phyloP scores from a whole-genome alignment of 2,888 invertebrate species.

The Zhengitettix transpicula region DNA sequence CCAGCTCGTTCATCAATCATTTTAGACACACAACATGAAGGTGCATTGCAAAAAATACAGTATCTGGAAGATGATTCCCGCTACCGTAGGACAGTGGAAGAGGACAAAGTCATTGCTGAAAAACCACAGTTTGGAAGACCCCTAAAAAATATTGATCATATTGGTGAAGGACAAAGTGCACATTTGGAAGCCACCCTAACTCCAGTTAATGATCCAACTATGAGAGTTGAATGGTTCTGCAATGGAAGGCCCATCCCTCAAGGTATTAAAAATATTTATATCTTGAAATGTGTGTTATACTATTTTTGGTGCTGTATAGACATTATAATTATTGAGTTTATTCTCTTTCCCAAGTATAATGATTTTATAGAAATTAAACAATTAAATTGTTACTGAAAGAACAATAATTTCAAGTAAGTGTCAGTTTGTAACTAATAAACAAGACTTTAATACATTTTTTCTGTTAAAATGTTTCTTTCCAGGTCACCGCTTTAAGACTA shows the following conservation, averaged over 20 bases:
- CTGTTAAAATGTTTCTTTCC: conserved; percentile 2
- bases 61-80: conserved; percentile 76
- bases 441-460: background rate
- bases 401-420: no score
- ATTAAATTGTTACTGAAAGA: no score
- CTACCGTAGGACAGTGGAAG: conserved; percentile 50
- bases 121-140: conserved; percentile 83
- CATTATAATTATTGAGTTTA: no score
- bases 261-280: conserved; percentile 25
- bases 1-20: conserved; percentile 68
- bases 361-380: no score
- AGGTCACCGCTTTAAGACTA: conserved; percentile 88
- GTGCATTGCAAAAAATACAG: conserved; percentile 80
- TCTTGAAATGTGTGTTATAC: no score
- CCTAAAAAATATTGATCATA: conserved; percentile 63
- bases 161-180: conserved; percentile 72
- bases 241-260: conserved; percentile 85
- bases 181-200: conserved; percentile 90
- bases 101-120: conserved; percentile 61
- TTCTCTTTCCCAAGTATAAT: no score
- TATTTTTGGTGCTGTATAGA: no score
- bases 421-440: no score
- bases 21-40: conserved; percentile 82
- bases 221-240: conserved; percentile 97
- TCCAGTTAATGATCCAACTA: conserved; percentile 94